Evolutionary conservation across 2,797 vertebrate genomes (phyloP).

Genomic region (Bryconaethiops microstoma): DNA sequence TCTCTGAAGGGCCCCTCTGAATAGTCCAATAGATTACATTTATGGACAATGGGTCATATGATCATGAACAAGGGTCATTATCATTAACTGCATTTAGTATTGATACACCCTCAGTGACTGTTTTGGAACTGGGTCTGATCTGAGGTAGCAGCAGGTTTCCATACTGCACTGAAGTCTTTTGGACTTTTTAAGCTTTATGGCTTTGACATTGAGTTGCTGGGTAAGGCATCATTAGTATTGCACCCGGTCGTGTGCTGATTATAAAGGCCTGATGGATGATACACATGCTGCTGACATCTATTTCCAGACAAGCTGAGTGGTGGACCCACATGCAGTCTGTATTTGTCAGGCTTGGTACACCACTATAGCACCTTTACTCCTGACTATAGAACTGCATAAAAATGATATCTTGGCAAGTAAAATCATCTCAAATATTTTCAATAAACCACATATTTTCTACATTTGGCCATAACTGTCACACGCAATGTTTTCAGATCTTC

Average conservation of each 20-base stretch:
- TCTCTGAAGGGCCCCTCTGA: too few relatives aligned
- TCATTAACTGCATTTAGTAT: too few relatives aligned
- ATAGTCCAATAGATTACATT: too few relatives aligned
- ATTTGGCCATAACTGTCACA: too few relatives aligned
- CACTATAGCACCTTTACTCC: background rate
- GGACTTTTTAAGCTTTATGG: conserved; percentile 17
- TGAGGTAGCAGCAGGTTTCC: background rate
- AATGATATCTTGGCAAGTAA: too few relatives aligned
- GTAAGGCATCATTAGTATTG: conserved; percentile 49
- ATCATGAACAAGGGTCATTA: too few relatives aligned
- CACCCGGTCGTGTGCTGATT: conserved; percentile 17
- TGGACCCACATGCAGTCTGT: conserved; percentile 21
- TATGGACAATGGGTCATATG: too few relatives aligned
- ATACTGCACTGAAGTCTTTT: conserved; percentile 2
- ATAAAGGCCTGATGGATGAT: conserved; percentile 33
- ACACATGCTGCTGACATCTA: conserved; percentile 36
- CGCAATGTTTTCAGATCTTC: too few relatives aligned
- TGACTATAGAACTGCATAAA: background rate
- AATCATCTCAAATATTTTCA: too few relatives aligned
- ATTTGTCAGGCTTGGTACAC: background rate
- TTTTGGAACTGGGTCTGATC: background rate
- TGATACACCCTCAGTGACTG: background rate
- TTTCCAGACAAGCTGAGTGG: conserved; percentile 37
- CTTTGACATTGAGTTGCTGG: conserved; percentile 40
- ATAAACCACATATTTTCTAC: too few relatives aligned